Conservation (phyloP, 2,797 vertebrate species). For the Vultur gryphus region DNA sequence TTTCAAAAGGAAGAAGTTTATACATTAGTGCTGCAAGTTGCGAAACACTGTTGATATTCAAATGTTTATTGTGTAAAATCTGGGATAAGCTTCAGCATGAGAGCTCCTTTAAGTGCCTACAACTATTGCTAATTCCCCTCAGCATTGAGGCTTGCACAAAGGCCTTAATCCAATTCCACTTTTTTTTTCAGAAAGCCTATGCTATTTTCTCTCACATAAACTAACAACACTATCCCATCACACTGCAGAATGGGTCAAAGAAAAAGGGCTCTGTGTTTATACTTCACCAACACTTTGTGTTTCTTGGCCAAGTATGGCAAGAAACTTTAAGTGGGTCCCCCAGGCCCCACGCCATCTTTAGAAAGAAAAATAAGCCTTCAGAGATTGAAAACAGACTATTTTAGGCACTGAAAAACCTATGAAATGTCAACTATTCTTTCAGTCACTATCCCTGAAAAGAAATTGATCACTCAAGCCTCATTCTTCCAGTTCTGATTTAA, state of each 20-base stretch:
- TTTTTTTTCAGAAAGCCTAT: conserved; percentile 92
- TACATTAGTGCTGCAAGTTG: conserved; percentile 99
- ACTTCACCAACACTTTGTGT: conserved; percentile 94
- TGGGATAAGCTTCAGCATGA: conserved; percentile 99
- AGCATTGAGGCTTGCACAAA: conserved; percentile 98
- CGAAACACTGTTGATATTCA: conserved; percentile 99
- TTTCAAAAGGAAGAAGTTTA: conserved; percentile 98
- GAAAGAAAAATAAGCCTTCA: conserved; percentile 83
- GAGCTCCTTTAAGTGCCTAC: conserved; percentile 99
- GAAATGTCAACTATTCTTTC: conserved; percentile 80
- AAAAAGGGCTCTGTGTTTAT: conserved; percentile 95
- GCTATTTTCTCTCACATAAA: conserved; percentile 99
- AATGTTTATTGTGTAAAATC: conserved; percentile 99
- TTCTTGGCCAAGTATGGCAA: conserved; percentile 90
- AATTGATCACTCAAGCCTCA: conserved; percentile 33
- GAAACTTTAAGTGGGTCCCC: conserved; percentile 94
- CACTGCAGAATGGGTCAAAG: conserved; percentile 93
- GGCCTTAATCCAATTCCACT: conserved; percentile 99
- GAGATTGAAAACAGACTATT: conserved; percentile 77
- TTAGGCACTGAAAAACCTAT: conserved; percentile 61
- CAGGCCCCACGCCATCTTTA: conserved; percentile 86
- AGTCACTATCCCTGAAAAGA: conserved; percentile 65
- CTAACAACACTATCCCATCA: conserved; percentile 99
- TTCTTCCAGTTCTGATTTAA: conserved; percentile 51
- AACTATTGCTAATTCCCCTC: conserved; percentile 99